Conservation (phyloP, 2,888 invertebrate species). For the Gasteruption jaculator region DNA sequence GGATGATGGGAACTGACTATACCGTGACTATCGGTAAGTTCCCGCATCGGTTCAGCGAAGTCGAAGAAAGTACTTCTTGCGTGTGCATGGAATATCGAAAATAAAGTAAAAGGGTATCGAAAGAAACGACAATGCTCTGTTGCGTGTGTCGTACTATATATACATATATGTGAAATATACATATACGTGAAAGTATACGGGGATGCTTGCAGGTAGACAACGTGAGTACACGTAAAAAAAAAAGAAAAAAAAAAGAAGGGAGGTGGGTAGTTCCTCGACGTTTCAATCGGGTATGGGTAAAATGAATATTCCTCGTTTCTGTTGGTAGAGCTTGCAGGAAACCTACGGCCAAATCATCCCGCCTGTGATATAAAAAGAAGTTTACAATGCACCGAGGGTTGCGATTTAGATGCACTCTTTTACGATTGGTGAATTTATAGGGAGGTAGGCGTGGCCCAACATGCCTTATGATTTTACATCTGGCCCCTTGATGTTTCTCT, state of each 20-base stretch:
- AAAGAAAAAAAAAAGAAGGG: constrained; percentile 5
- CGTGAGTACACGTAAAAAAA: constrained; percentile 5
- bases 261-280: constrained; percentile 20
- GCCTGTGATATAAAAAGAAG: constrained; percentile 36
- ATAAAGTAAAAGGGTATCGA: no score
- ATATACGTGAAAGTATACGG: no score
- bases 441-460: constrained; percentile 47
- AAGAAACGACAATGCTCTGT: no score
- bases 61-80: no score
- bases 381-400: constrained; percentile 46
- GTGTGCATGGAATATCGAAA: no score
- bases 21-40: no score
- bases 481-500: constrained; percentile 42
- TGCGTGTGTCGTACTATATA: no score
- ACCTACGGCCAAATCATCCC: constrained; percentile 32
- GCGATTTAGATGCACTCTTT: constrained; percentile 47
- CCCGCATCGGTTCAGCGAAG: no score
- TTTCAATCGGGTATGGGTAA: constrained; percentile 22
- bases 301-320: constrained; percentile 32
- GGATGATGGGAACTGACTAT: no score
- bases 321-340: constrained; percentile 28
- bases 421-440: constrained; percentile 41
- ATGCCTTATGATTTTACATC: constrained; percentile 49
- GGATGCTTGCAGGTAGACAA: constrained; percentile 10
- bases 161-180: no score